Evolutionary conservation across 2,797 vertebrate species (phyloP).

Genomic region (Peromyscus aztecus): DNA sequence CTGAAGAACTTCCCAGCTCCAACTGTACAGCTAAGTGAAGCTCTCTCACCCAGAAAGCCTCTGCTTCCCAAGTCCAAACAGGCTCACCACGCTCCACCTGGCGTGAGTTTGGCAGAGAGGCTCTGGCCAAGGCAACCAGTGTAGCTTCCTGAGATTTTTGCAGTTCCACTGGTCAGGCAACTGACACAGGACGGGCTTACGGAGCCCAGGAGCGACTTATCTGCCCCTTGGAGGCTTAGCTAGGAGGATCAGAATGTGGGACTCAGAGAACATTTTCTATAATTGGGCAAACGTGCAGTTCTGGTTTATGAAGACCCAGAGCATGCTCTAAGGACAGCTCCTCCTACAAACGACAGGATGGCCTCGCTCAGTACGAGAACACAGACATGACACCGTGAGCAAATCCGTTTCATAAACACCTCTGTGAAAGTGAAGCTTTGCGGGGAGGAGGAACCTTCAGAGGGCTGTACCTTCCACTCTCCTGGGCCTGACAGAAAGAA

Average conservation of each 20-base stretch:
- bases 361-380: constrained; percentile 15
- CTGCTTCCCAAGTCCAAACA: neutral
- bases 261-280: neutral
- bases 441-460: neutral
- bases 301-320: constrained; percentile 45
- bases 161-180: neutral
- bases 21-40: neutral
- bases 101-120: neutral
- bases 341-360: constrained; percentile 29
- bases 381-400: constrained; percentile 19
- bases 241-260: neutral
- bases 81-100: neutral
- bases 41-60: neutral
- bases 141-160: neutral
- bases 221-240: neutral
- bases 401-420: neutral
- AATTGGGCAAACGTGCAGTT: constrained; percentile 16
- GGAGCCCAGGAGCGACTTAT: neutral
- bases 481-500: neutral
- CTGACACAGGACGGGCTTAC: neutral
- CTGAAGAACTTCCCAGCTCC: neutral
- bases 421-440: constrained; percentile 11
- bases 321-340: neutral
- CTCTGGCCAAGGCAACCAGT: neutral
- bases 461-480: neutral